Percentiles rank a stretch among this genome's conserved stretches.
Conservation (phyloP, 2,113 vertebrate genomes). For the Caranx ignobilis region DNA sequence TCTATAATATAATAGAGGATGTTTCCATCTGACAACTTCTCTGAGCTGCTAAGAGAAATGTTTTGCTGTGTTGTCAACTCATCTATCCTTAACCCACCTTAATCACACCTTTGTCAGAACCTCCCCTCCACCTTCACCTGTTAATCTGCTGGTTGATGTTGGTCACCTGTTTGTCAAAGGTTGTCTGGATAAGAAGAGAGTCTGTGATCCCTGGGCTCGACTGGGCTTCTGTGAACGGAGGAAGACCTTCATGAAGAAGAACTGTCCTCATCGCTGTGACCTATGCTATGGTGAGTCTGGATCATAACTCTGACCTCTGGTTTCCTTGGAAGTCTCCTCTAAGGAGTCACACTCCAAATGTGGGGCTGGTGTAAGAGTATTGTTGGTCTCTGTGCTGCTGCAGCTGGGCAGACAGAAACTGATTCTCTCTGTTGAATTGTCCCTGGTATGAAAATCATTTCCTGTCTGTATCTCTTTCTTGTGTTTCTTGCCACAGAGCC, state of each 20-base stretch:
- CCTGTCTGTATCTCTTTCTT: background rate
- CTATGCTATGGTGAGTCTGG: conserved; percentile 81
- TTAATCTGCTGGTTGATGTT: too few species aligned
- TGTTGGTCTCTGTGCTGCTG: background rate
- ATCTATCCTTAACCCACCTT: too few species aligned
- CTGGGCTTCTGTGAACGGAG: conserved; percentile 84
- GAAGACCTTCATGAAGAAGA: conserved; percentile 84
- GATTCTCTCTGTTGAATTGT: background rate
- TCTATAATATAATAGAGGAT: too few species aligned
- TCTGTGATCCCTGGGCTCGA: conserved; percentile 85
- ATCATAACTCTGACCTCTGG: background rate
- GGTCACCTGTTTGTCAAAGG: conserved; percentile 61
- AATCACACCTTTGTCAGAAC: too few species aligned
- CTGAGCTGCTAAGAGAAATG: too few species aligned
- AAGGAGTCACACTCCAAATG: too few species aligned
- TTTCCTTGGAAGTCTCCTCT: too few species aligned
- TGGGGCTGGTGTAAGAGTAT: too few species aligned
- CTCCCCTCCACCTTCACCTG: too few species aligned
- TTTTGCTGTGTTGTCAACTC: too few species aligned
- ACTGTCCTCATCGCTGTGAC: conserved; percentile 85
- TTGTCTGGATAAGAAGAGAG: conserved; percentile 84
- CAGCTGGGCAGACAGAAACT: background rate
- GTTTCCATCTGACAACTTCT: too few species aligned
- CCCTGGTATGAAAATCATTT: background rate
- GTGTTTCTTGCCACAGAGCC: conserved; percentile 74